Evolutionary conservation across 2,797 vertebrate genomes (phyloP), one percentile per base, ranked within the genome.

Genomic region (Protonibea diacanthus): DNA sequence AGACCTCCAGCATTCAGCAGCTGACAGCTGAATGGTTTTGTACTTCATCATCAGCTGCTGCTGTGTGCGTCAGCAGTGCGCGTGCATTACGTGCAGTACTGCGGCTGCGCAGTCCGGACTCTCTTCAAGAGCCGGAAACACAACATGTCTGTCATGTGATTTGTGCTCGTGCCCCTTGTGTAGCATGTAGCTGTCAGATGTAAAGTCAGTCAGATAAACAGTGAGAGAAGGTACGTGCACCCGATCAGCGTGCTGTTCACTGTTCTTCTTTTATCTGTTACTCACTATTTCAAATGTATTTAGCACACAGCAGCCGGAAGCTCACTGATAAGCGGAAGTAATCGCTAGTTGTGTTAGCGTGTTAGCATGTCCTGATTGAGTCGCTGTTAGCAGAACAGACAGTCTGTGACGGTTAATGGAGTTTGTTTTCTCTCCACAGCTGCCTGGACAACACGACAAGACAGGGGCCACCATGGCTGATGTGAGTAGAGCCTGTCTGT

Each of bases 391-490:
- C 4, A 48, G 4, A 44, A 27, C 9, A 11, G 4, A 20, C 27
- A 40, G 18, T 23, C 3, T 25, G 11, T 7, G 17, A 63, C 1
- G 12, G 29, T n/a, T 53, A 55, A 52, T 29, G 7, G 4, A n/a
- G 6, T 3, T 15, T 48, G 12, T 49, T 72, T 48, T 81, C 53
- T 65, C 20, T 27, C 8, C n/a, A 68, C 86, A 84, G 86, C 42
- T 33, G 33, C 25, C 14, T 44, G 45, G 27, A 57, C 12, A 61
- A 49, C 11, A 29, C 33, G 2, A 20, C 7, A 2, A 12, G 9
- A 13, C 49, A n/a, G 8, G 53, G 45, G n/a, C 70, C 53, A 69
- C 55, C 78, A 95, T 95, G 93, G 94, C 92, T 66, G 94, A 95
- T 79, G 94, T 95, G 78, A 94, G 94, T 93, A 84, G n/a, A 45